Conservation (phyloP, 1,140 invertebrate species). For the Rhopalosiphum maidis region DNA sequence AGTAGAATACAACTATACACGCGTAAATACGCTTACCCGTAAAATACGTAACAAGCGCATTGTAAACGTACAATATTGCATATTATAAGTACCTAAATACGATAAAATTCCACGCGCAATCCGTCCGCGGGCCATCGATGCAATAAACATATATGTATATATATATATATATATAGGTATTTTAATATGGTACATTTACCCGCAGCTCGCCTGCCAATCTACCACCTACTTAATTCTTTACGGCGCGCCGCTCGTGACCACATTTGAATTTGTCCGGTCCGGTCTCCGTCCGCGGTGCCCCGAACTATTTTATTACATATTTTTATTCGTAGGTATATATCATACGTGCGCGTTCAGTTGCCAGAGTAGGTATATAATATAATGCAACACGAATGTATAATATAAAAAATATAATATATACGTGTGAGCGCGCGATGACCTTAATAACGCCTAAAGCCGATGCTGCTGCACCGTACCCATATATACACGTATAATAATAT, state of each 20-base stretch:
- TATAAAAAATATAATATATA: background rate
- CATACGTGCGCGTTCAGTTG: background rate
- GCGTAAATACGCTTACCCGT: no score
- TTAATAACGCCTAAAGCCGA: conserved; percentile 10
- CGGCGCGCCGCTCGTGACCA: background rate
- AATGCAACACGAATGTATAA: background rate
- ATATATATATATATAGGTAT: background rate
- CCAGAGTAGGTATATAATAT: background rate
- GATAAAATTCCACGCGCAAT: background rate
- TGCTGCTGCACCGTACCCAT: background rate
- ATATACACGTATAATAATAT: no score
- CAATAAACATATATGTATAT: background rate
- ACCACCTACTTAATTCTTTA: background rate
- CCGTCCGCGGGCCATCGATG: background rate
- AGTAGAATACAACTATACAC: background rate
- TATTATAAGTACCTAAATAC: background rate
- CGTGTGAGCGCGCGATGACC: background rate
- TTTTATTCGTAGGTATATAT: background rate
- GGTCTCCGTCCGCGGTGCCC: background rate
- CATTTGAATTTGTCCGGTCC: background rate
- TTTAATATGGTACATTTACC: background rate
- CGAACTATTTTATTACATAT: background rate
- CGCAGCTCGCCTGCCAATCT: background rate
- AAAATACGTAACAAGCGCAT: no score
- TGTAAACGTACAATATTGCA: background rate